Conservation (phyloP, 2,888 invertebrate genomes). For the Drosophila borealis region DNA sequence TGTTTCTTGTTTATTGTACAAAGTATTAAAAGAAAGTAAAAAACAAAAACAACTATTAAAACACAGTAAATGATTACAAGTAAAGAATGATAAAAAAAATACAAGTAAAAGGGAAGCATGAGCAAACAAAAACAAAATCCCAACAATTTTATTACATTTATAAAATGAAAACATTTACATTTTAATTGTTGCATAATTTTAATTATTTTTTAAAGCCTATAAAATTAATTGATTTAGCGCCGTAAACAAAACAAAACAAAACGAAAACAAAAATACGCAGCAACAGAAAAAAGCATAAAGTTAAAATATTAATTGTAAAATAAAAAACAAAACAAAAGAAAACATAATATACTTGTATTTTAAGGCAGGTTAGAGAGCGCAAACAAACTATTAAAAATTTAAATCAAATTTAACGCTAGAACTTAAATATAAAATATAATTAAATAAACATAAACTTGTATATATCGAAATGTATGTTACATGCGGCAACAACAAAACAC, state of each 20-base stretch:
- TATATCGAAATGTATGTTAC: constrained; percentile 71
- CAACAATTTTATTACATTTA: constrained; percentile 82
- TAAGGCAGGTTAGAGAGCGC: constrained; percentile 47
- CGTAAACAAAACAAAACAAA: constrained; percentile 53
- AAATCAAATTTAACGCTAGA: constrained; percentile 78
- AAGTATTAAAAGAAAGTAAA: constrained; percentile 77
- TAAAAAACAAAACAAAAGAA: constrained; percentile 20
- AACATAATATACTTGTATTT: constrained; percentile 41
- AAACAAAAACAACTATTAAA: constrained; percentile 50
- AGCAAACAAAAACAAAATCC: constrained; percentile 63
- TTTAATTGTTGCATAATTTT: constrained; percentile 83
- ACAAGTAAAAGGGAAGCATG: constrained; percentile 49
- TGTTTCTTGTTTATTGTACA: constrained; percentile 78
- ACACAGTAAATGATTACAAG: constrained; percentile 47
- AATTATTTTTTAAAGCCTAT: constrained; percentile 76
- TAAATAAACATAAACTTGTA: constrained; percentile 46
- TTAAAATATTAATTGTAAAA: constrained; percentile 54
- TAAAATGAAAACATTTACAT: constrained; percentile 78
- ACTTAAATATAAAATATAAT: constrained; percentile 48
- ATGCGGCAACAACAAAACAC: constrained; percentile 68
- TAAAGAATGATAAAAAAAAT: constrained; percentile 34
- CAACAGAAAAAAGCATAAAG: constrained; percentile 27
- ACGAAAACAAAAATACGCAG: constrained; percentile 42
- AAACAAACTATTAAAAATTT: constrained; percentile 80
- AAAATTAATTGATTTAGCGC: constrained; percentile 61